Evolutionary conservation across 2,888 invertebrate genomes (phyloP), one percentile per base, ranked within the genome.

Genomic region (Thalpophila matura): DNA sequence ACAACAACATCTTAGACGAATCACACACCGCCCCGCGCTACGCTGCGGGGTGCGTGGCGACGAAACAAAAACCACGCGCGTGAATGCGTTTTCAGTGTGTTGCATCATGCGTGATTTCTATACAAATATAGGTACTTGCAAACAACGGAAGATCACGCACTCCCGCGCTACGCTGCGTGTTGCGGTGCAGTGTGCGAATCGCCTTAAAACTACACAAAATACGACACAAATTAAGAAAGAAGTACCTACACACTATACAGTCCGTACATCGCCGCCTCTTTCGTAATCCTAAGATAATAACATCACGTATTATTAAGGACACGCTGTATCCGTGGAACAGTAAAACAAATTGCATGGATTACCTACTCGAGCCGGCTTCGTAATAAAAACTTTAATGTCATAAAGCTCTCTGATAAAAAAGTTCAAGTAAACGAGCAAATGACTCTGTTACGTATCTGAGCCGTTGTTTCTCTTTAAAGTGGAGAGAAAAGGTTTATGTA

Each of bases 311-410:
- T 89, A 89, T 88, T 88, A 88, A 86, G 85, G 85, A 81, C 85
- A 87, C 81, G 81, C 84, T 83, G 79, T 86, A 86, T 85, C 85
- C 84, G 71, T 72, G 72, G 80, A 83, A 86, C 86, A 87, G 89
- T 89, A 90, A 89, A 91, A 91, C 85, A 89, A 91, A 91, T 91
- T 91, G 90, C 90, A 80, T 66, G 90, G 91, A 91, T 92, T 91
- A 91, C 89, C 80, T 67, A 64, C 81, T 80, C 83, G 74, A 68
- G 63, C 72, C 71, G 77, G 75, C 73, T 53, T 74, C 62, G 84
- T 82, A 84, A 86, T 89, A 87, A 91, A 89, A 89, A 88, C 84
- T 85, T 84, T 82, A 86, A 86, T 82, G 83, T 74, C 81, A 86
- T 82, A 79, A 83, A 77, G 74, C 69, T 77, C 78, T 70, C 70